A percentile compares a stretch with the other conserved stretches of the same genome.
Evolutionary conservation across 1,140 invertebrate genomes (phyloP).

Genomic region (Drosophila tsacasi): DNA sequence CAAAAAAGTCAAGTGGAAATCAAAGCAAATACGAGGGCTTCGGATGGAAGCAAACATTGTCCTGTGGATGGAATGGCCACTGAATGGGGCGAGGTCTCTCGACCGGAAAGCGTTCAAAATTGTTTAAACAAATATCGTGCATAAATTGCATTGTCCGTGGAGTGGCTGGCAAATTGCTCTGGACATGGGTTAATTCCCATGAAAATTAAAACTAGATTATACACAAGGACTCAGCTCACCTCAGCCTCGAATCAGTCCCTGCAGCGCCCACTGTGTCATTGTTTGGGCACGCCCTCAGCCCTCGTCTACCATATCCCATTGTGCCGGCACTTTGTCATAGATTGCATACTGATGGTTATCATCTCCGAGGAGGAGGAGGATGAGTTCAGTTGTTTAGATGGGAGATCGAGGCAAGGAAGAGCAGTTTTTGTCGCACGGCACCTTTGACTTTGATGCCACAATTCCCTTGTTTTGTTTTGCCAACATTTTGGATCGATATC

Average conservation of each 20-base stretch:
- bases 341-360: conserved; percentile 75
- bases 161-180: conserved; percentile 29
- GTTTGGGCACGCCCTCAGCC: conserved; percentile 71
- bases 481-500: conserved; percentile 65
- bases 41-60: conserved; percentile 39
- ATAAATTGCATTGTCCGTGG: conserved; percentile 69
- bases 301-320: conserved; percentile 34
- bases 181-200: conserved; percentile 77
- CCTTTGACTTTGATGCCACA: conserved; percentile 59
- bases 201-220: conserved; percentile 83
- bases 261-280: conserved; percentile 81
- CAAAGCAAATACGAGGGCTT: conserved; percentile 70
- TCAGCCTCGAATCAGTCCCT: conserved; percentile 39
- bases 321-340: conserved; percentile 62
- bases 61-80: conserved; percentile 6
- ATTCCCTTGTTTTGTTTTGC: conserved; percentile 66
- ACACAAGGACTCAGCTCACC: conserved; percentile 40
- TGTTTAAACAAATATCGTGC: conserved; percentile 62
- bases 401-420: conserved; percentile 50
- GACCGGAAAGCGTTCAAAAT: conserved; percentile 48
- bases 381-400: conserved; percentile 37
- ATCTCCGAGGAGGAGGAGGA: conserved; percentile 7
- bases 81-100: conserved; percentile 3
- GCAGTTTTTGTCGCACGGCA: conserved; percentile 71
- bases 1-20: conserved; percentile 77